Evolutionary conservation across 2,888 invertebrate genomes (phyloP).

Genomic region (Neoitamus cyanurus): DNA sequence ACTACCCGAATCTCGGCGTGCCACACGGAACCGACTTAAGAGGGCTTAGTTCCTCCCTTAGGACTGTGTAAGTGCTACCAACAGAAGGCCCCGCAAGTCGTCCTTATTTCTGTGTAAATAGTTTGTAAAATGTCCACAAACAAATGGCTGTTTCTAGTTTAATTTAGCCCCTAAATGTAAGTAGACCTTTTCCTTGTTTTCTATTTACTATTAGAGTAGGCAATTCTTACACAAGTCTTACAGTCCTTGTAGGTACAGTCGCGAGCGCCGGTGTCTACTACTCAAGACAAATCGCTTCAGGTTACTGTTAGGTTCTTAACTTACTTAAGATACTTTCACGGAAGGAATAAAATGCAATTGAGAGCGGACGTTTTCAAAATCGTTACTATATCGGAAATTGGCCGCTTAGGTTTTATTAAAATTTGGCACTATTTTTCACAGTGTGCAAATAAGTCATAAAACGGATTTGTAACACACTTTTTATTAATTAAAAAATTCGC

Average conservation of each 20-base stretch:
- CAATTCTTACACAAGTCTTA: background rate
- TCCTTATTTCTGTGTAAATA: constrained; percentile 37
- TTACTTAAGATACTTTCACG: background rate
- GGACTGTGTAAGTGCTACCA: constrained; percentile 58
- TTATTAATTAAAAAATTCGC: no score
- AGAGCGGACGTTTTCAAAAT: background rate
- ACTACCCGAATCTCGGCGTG: constrained; percentile 59
- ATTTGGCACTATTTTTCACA: no score
- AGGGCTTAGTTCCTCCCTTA: constrained; percentile 60
- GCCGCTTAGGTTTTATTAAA: no score
- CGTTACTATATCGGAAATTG: background rate
- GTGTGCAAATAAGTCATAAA: no score
- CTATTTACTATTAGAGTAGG: constrained; percentile 10
- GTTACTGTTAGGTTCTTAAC: background rate
- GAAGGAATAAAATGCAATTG: background rate
- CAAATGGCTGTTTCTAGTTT: constrained; percentile 49
- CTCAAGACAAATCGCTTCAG: background rate
- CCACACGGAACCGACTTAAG: constrained; percentile 58
- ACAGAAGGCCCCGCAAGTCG: background rate
- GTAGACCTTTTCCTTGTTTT: constrained; percentile 20
- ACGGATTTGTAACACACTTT: no score
- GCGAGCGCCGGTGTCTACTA: background rate
- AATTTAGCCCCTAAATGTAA: constrained; percentile 25
- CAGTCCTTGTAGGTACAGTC: background rate
- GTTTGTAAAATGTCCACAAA: constrained; percentile 28